Conservation (phyloP, 1,140 invertebrate species). For the Drosophila orena region DNA sequence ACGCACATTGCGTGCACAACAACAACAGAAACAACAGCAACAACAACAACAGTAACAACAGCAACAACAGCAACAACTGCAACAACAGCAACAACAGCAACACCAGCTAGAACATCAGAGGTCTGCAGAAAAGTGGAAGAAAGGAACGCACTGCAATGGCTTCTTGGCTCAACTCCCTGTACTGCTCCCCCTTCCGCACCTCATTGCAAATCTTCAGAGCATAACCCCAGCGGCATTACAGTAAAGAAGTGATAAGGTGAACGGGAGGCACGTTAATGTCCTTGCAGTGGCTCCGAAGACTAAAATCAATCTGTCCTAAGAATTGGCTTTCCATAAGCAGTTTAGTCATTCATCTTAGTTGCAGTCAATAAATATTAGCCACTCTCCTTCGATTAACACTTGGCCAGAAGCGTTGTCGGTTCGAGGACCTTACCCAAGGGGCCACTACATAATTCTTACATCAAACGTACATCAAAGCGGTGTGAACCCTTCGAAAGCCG, state of each 20-base stretch:
- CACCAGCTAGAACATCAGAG: slow-evolving; percentile 7
- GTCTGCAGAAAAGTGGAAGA: slow-evolving; percentile 25
- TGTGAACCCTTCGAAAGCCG: slow-evolving; percentile 1
- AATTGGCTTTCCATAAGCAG: too few species aligned
- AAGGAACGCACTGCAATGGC: slow-evolving; percentile 60
- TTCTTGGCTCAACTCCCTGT: slow-evolving; percentile 36
- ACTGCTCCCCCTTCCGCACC: slow-evolving; percentile 15
- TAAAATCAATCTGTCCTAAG: too few species aligned
- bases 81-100: neutral
- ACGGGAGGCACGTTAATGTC: neutral
- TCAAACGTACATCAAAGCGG: slow-evolving; percentile 26
- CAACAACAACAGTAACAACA: neutral
- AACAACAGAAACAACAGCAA: slow-evolving; percentile 7
- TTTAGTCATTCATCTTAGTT: too few species aligned
- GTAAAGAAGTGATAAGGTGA: slow-evolving; percentile 13
- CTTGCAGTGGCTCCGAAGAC: too few species aligned
- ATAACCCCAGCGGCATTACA: slow-evolving; percentile 9
- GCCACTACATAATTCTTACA: neutral
- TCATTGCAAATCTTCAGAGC: slow-evolving; percentile 7
- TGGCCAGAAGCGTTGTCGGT: neutral
- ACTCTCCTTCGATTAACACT: neutral
- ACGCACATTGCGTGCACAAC: slow-evolving; percentile 37
- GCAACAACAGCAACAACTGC: slow-evolving; percentile 1
- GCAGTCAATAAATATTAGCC: too few species aligned
- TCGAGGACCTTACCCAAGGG: neutral